These are phyloP conservation scores for Epinephelus cyanopodus DNA, from an alignment of 2,113 vertebrate genomes.

Conservation along the genomic window DNA sequence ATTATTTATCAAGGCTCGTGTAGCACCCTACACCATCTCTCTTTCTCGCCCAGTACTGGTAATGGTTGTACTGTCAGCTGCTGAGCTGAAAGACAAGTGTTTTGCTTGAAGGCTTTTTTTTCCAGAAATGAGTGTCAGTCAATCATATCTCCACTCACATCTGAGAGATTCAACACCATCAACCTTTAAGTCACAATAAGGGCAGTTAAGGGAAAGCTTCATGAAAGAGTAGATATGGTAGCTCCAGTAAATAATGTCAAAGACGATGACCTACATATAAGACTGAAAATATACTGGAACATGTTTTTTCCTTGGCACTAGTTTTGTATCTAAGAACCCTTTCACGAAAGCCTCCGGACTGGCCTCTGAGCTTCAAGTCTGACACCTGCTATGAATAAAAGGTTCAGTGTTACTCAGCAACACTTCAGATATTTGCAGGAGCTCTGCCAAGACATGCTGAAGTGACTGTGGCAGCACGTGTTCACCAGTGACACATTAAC, in stretches of 20 bases:
- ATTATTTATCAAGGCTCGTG: background rate
- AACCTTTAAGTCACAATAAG: background rate
- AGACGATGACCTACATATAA: background rate
- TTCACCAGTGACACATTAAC: background rate
- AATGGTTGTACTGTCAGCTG: too few species aligned
- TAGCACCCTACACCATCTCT: too few species aligned
- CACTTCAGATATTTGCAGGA: background rate
- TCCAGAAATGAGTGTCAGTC: too few species aligned
- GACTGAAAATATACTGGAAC: background rate
- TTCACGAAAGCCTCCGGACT: background rate
- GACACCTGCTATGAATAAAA: background rate
- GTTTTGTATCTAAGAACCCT: background rate
- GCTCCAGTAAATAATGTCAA: background rate
- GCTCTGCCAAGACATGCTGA: constrained; percentile 1
- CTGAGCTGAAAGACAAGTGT: background rate
- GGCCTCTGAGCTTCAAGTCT: background rate
- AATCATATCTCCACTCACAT: background rate
- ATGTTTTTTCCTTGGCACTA: background rate
- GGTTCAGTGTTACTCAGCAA: constrained; percentile 13
- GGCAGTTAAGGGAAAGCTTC: background rate
- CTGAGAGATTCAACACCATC: background rate
- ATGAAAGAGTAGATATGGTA: background rate
- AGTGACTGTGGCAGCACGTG: background rate
- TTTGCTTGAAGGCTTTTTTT: background rate
- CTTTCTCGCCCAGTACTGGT: background rate